Conservation (phyloP, 2,113 vertebrate species). For the Epinephelus fuscoguttatus region DNA sequence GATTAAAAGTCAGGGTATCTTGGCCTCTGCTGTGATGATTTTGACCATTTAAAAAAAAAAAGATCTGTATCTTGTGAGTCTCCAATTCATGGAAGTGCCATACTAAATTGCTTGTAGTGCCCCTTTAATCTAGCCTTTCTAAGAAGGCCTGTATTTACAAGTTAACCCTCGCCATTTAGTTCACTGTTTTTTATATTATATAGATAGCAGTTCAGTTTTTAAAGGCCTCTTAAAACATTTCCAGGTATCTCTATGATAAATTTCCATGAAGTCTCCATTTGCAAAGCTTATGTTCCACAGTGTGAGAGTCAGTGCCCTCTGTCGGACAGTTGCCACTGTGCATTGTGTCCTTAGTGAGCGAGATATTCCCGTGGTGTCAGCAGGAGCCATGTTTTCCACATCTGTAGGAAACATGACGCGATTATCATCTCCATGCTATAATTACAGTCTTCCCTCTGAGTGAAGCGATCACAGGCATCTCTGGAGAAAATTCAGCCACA, state of each 20-base stretch:
- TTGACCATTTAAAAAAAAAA: no score
- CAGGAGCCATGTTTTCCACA: constrained; percentile 22
- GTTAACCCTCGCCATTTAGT: not conserved
- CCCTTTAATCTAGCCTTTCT: not conserved
- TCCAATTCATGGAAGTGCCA: not conserved
- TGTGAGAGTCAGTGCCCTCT: constrained; percentile 4
- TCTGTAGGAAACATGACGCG: constrained; percentile 31
- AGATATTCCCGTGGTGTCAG: constrained; percentile 19
- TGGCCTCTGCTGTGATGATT: not conserved
- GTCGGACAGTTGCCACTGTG: not conserved
- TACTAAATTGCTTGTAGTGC: not conserved
- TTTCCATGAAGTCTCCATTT: not conserved
- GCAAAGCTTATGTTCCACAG: not conserved
- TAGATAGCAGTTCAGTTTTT: not conserved
- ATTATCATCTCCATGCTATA: constrained; percentile 62
- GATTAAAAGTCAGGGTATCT: not conserved
- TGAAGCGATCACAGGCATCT: constrained; percentile 48
- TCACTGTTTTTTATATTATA: not conserved
- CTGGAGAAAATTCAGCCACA: constrained; percentile 43
- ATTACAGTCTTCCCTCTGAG: constrained; percentile 58
- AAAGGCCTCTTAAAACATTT: not conserved
- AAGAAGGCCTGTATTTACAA: not conserved
- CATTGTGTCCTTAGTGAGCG: not conserved
- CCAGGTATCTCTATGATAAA: not conserved
- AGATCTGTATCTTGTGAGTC: no score